Conservation (phyloP, 1,140 invertebrate species). For the Drosophila nigromelanica region DNA sequence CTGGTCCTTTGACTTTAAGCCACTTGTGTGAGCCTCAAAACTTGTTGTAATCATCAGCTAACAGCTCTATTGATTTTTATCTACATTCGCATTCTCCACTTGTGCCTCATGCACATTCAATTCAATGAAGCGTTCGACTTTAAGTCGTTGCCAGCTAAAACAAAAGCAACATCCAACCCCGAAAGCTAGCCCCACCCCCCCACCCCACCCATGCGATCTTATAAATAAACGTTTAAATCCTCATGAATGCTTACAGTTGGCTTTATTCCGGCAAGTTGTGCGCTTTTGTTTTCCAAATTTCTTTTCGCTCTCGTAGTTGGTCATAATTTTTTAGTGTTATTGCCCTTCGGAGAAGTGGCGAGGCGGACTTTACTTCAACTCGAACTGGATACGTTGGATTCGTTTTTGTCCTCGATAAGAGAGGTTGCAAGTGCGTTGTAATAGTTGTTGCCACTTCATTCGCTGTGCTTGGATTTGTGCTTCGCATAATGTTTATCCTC, state of each 20-base stretch:
- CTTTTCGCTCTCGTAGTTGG: constrained; percentile 50
- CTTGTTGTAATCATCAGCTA: constrained; percentile 59
- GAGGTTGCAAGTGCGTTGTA: constrained; percentile 67
- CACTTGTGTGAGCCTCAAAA: constrained; percentile 3
- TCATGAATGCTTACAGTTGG: constrained; percentile 81
- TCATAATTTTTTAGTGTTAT: constrained; percentile 82
- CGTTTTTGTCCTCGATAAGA: constrained; percentile 44
- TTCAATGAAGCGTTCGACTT: constrained; percentile 71
- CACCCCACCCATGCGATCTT: constrained; percentile 30
- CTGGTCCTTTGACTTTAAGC: constrained; percentile 34
- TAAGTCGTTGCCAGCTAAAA: constrained; percentile 29
- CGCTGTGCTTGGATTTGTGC: constrained; percentile 43
- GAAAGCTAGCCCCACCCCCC: background rate
- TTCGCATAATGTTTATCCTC: constrained; percentile 39
- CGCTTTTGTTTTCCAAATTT: constrained; percentile 76
- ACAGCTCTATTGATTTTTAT: constrained; percentile 65
- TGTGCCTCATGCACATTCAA: constrained; percentile 49
- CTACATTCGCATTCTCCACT: constrained; percentile 19
- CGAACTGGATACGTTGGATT: constrained; percentile 40
- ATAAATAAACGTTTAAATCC: constrained; percentile 82
- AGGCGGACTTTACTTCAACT: constrained; percentile 48
- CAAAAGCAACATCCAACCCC: constrained; percentile 30
- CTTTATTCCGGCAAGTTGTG: constrained; percentile 65
- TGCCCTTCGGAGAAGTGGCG: constrained; percentile 50
- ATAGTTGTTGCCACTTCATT: constrained; percentile 81